Base-by-base conservation (phyloP, 2,888 invertebrate species). In the Euplexia lucipara region DNA sequence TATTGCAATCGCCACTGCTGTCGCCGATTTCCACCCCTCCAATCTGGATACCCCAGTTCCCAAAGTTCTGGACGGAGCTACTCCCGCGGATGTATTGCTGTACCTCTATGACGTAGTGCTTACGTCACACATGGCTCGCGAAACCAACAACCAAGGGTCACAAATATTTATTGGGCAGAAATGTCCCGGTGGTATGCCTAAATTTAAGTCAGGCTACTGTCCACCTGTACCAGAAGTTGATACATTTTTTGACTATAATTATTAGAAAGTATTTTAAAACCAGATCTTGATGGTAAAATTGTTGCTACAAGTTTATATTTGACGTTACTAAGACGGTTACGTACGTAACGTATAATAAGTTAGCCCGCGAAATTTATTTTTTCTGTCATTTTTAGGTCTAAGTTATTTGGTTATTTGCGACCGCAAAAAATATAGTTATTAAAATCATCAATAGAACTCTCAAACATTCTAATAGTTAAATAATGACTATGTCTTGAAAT, bases 61-160 rank as follows among this genome's bases (percentile, higher is more conserved):
- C 9, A 1, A 22, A 41, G 2, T 51, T 30, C 35, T 70, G 8
- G 44, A 52, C 12, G 26, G 6, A 8, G 41, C 45, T 32, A 22
- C 45, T 35, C 35, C 67, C 32, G 22, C 12, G 16, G 39, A 70
- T 0, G 49, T 58, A 9, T n/a, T 72, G 10, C 8, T 51, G 18
- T 72, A 70, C 37, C 58, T 72, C 18, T 54, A 59, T 49, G 66
- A 72, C 9, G 35, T 72, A 18, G 58, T 57, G 14, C 44, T 63
- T 1, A 22, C 16, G 3, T 14, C 63, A 8, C 0, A 37, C 6
- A 57, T 20, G 35, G 12, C 12, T 12, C 14, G 0, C 10, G 52
- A 49, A 9, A 0, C 0, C 0, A 58, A 71, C 0, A 0, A 3
- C 1, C 14, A 39, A 53, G 62, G 20, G 9, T 0, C 5, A 0